These are phyloP conservation scores for Conops quadrifasciatus DNA, from an alignment of 2,888 invertebrate genomes.

Conservation along the genomic window DNA sequence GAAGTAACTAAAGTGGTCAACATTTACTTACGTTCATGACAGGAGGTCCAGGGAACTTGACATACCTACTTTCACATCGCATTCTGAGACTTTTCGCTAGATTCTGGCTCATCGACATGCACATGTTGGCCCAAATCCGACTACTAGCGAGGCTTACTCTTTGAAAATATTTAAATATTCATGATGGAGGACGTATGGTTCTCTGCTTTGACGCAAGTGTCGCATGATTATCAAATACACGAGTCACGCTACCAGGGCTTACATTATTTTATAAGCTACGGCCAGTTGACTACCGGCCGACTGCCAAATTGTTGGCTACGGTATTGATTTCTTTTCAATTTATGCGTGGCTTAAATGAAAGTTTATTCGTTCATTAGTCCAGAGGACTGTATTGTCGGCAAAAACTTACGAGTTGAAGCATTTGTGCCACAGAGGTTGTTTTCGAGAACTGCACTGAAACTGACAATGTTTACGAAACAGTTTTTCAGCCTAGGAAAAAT, in stretches of 20 bases:
- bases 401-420: no score
- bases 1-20: background rate
- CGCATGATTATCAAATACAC: conserved; percentile 19
- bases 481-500: no score
- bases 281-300: background rate
- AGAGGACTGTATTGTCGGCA: no score
- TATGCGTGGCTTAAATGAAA: no score
- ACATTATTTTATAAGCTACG: background rate
- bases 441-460: no score
- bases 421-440: no score
- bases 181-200: background rate
- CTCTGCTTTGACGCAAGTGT: conserved; percentile 15
- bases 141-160: conserved; percentile 28
- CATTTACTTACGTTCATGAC: background rate
- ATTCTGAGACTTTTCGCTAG: no score
- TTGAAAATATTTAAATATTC: conserved; percentile 25
- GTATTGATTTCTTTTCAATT: no score
- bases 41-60: background rate
- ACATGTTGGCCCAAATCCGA: conserved; percentile 16
- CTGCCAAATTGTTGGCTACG: no score
- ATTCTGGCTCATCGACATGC: no score
- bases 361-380: no score
- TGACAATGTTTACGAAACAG: no score
- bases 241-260: background rate
- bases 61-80: background rate